Evolutionary conservation across 2,797 vertebrate genomes (phyloP).

Genomic region (Chrysocyon brachyurus): DNA sequence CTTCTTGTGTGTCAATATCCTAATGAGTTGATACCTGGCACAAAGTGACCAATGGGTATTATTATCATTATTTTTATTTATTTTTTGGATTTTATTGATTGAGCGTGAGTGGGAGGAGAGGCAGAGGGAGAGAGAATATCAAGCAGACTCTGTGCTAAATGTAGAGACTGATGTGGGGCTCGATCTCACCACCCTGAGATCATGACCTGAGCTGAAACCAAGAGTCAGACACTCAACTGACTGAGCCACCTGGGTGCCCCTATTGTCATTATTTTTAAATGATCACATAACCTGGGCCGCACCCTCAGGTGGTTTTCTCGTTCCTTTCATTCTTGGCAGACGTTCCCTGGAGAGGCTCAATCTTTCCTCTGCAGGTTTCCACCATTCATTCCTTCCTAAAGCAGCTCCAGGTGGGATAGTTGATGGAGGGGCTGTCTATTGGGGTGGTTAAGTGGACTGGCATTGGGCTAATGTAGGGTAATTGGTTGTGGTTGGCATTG

Average conservation of each 20-base stretch:
- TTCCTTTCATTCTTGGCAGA: not conserved
- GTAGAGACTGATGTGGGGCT: not conserved
- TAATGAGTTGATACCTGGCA: not conserved
- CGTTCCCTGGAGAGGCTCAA: not conserved
- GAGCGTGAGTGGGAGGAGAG: not conserved
- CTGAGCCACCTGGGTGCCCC: not conserved
- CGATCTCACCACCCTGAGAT: not conserved
- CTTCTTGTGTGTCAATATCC: not conserved
- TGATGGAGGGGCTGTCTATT: too few relatives aligned
- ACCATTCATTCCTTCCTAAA: not conserved
- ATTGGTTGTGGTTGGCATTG: too few relatives aligned
- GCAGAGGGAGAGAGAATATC: not conserved
- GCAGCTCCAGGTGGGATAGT: not conserved
- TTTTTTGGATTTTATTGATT: not conserved
- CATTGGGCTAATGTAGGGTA: too few relatives aligned
- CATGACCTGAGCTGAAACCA: not conserved
- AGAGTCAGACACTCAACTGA: not conserved
- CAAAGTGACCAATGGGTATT: not conserved
- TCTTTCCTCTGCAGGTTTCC: not conserved
- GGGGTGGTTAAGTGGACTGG: not conserved
- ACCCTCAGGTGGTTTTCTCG: not conserved
- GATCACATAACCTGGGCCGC: not conserved
- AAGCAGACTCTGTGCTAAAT: not conserved
- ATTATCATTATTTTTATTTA: not conserved
- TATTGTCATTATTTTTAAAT: not conserved